phyloP scores from a whole-genome alignment of 1,140 invertebrate genomes.

The Drosophila lacertosa region DNA sequence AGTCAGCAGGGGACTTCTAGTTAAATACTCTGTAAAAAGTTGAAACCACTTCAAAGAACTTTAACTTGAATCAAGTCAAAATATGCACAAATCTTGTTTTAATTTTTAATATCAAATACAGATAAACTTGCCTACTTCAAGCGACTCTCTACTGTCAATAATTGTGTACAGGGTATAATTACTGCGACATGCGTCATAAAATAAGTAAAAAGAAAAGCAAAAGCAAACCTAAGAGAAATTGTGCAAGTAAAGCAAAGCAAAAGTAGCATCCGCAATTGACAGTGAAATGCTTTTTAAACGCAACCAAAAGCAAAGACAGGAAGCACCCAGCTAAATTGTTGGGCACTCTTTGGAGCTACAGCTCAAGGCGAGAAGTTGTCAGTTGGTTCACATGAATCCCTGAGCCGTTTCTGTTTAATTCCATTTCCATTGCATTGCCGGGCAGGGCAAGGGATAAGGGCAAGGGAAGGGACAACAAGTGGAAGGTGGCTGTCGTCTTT shows the following conservation, averaged over 20 bases:
- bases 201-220: constrained; percentile 16
- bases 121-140: no score
- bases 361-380: constrained; percentile 40
- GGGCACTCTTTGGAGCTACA: constrained; percentile 9
- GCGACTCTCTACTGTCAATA: neutral
- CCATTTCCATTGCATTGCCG: constrained; percentile 58
- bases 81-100: neutral
- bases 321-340: constrained; percentile 15
- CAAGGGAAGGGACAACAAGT: constrained; percentile 24
- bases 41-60: neutral
- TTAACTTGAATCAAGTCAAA: neutral
- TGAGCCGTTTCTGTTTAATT: constrained; percentile 49
- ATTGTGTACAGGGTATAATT: constrained; percentile 35
- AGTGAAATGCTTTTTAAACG: constrained; percentile 78
- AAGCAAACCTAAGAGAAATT: constrained; percentile 27
- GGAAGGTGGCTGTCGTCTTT: constrained; percentile 5
- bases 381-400: constrained; percentile 20
- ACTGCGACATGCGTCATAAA: constrained; percentile 62
- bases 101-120: no score
- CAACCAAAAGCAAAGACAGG: neutral
- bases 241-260: constrained; percentile 24
- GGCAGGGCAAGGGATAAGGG: neutral
- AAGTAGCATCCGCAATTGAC: constrained; percentile 65
- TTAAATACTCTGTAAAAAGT: neutral
- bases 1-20: neutral